Base-by-base conservation (phyloP, 92 coral and sea anemone species). In the Porites rus region DNA sequence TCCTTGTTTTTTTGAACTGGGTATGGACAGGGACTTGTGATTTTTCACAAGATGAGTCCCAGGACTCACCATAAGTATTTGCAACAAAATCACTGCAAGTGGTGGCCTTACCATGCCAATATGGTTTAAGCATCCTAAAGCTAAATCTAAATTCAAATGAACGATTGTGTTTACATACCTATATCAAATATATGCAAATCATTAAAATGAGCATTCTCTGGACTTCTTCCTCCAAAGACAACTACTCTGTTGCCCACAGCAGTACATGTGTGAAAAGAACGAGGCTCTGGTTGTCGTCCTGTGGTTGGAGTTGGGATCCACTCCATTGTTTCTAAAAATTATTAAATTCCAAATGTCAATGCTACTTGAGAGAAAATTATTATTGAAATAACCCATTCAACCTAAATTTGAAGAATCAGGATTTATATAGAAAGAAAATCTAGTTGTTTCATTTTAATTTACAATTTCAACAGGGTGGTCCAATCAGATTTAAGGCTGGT, bases 241-340 rank as follows among this genome's bases (percentile, higher is more conserved):
- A 94, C 86, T 92, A 94, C 88, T 51, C 98, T 82, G 77, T 86
- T 82, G 19, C 95, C 98, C 8, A 94, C 87, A 13, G 95, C 72
- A 17, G 92, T 85, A 67, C 95, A 92, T 14, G 90, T 75, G 84
- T 94, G 98, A 70, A 94, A 94, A 86, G 95, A 94, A 43, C 95
- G 87, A 69, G 98, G 98, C 53, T 92, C 93, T 72, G 98, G 98
- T 50, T 94, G 92, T 46, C 88, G 80, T 13, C 98, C 98, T 10
- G 92, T 79, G 25, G 92, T 76, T 13, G 86, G 88, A 6, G 84
- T 69, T 52, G 82, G 72, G 51, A 89, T 81, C 97, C 97, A 94
- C 77, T 90, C 88, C 93, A 94, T 85, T 0, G 86, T 66, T 10
- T 93, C 82, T 78, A 38, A 78, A 18, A 78, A 65, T 20, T 10